A percentile compares a stretch with the other conserved stretches of the same genome.
These are phyloP conservation scores for Muricea muricata DNA, from an alignment of 92 coral and sea anemone species.

Conservation along the genomic window DNA sequence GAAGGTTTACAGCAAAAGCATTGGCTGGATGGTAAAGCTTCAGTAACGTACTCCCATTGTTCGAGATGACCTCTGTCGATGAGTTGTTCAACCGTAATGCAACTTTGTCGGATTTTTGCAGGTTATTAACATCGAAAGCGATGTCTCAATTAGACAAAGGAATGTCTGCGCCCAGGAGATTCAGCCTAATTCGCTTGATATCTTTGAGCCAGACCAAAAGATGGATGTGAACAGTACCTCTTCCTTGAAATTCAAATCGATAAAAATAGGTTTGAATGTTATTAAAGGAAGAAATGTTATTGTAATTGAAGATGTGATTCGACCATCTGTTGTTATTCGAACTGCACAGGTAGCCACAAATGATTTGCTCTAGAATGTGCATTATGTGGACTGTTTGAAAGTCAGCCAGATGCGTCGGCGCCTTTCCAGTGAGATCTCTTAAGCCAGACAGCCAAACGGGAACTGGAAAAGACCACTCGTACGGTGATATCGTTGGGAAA, in stretches of 20 bases:
- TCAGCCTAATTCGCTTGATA: background rate
- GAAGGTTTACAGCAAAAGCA: background rate
- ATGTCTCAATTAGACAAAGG: background rate
- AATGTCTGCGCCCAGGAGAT: background rate
- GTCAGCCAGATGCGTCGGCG: conserved; percentile 18
- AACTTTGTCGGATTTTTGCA: background rate
- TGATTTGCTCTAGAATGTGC: conserved; percentile 14
- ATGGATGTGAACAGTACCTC: conserved; percentile 54
- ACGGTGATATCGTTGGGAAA: conserved; percentile 13
- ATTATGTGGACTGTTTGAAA: conserved; percentile 1
- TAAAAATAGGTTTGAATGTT: conserved; percentile 51
- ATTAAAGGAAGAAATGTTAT: too few relatives aligned
- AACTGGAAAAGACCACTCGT: conserved; percentile 10
- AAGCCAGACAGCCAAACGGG: background rate
- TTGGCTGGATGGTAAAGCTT: conserved; percentile 5
- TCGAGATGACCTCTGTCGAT: background rate
- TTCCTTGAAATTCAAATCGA: conserved; percentile 49
- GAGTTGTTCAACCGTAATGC: background rate
- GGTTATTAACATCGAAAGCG: background rate
- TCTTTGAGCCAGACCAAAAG: conserved; percentile 43
- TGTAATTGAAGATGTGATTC: conserved; percentile 28
- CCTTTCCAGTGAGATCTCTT: conserved; percentile 9
- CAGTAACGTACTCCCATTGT: background rate
- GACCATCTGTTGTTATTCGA: conserved; percentile 28
- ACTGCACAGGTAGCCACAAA: conserved; percentile 16